A percentile compares a stretch with the other conserved stretches of the same genome.
phyloP scores from a whole-genome alignment of 2,113 vertebrate species.

The Erythrolamprus reginae region DNA sequence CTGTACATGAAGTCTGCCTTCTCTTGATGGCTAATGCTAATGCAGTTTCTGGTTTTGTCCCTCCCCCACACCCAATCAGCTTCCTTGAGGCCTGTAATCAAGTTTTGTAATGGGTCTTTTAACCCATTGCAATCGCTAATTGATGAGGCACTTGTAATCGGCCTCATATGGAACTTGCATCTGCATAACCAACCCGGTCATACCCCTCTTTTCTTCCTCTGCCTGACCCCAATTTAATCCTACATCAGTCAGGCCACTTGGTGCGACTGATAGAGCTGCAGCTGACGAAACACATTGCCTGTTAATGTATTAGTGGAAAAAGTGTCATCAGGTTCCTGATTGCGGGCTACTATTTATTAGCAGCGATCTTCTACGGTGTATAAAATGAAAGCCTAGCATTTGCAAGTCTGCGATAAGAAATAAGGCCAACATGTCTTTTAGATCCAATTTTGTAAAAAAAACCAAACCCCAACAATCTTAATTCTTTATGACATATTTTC shows the following conservation, averaged over 20 bases:
- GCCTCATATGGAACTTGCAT: not conserved
- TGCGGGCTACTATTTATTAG: not conserved
- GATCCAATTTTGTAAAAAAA: rapidly evolving
- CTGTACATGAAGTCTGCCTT: not conserved
- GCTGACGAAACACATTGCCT: not conserved
- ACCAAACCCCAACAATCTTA: too few relatives aligned
- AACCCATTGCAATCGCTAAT: not conserved
- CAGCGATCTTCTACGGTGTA: not conserved
- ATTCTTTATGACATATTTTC: not conserved
- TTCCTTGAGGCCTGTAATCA: not conserved
- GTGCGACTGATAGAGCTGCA: not conserved
- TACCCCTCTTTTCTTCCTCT: not conserved
- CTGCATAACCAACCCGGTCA: not conserved
- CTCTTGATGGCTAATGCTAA: not conserved
- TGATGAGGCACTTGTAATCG: not conserved
- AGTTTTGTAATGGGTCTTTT: not conserved
- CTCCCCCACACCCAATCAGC: not conserved
- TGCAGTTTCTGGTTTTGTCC: not conserved
- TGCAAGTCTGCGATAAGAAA: rapidly evolving
- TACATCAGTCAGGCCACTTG: not conserved
- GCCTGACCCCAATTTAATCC: not conserved
- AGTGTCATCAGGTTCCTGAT: not conserved
- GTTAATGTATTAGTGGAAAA: not conserved
- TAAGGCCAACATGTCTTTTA: rapidly evolving
- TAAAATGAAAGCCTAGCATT: not conserved